Base-by-base conservation (phyloP, 1,140 invertebrate genomes). In the Cepaea nemoralis region DNA sequence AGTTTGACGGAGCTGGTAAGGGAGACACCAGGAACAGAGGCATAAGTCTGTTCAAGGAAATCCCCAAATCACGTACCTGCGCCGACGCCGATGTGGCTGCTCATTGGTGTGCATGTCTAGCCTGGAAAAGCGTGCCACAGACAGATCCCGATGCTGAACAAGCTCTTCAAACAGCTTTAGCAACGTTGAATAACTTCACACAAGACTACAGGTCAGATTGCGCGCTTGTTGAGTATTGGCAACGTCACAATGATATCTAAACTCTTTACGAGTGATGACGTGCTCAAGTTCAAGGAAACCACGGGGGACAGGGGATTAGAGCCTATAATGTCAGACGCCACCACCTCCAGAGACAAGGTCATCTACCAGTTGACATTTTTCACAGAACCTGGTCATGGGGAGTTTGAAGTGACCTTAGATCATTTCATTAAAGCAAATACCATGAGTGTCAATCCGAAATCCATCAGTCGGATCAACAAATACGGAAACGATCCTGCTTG, bases 61-160 rank as follows among this genome's bases (percentile, higher is more conserved):
- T 92, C 40, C 90, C 92, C 12, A 93, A 94, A 82, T 93, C 94
- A 70, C 92, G 97, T 67, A 96, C 95, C 6, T 98, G 97, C 89
- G 92, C 93, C 24, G 94, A 97, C 90, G 97, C 97, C 5, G 95
- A 94, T 50, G 96, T 98, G 75, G 96, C 97, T 88, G 94, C 96
- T 0, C 97, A 98, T 91, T 99, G 97, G 97, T 99, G 97, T 87
- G 95, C 96, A 27, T 99, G 97, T 87, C 92, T 98, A 6, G 93
- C 94, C 5, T 97, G 96, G 83, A 63, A 78, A 42, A 42, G n/a
- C 0, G 75, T 85, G 2, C 67, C 82, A 59, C 59, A 59, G 33
- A 69, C 79, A 6, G 76, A 85, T 19, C 12, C 75, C 3, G 73
- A 69, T n/a, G 81, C 80, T 37, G 19, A 74, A 67, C 12, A 33